These are phyloP conservation scores for Hanleya hanleyi DNA, from an alignment of 2,888 invertebrate species.

Conservation along the genomic window DNA sequence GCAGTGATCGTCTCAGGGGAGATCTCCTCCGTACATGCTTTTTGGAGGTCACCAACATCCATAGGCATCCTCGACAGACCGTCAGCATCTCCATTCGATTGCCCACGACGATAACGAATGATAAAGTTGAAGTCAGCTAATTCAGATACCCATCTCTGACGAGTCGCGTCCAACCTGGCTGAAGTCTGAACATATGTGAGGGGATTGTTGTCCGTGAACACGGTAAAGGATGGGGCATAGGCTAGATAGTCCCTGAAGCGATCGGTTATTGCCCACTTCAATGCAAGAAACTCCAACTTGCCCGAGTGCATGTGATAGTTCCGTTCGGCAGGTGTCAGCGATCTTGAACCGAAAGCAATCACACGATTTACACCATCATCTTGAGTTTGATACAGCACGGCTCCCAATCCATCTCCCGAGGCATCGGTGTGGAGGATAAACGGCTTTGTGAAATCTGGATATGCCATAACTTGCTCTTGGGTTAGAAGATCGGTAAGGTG, in stretches of 20 bases:
- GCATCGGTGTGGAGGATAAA: not conserved
- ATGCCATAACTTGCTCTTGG: not conserved
- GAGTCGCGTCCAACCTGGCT: conserved; percentile 18
- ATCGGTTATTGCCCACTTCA: not conserved
- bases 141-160: conserved; percentile 13
- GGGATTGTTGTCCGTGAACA: not conserved
- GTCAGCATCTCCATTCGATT: conserved; percentile 16
- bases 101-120: conserved; percentile 6
- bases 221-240: not conserved
- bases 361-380: not conserved
- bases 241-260: too few relatives aligned
- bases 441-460: not conserved
- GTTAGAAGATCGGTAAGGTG: too few relatives aligned
- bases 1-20: not conserved
- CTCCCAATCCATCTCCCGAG: not conserved
- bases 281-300: not conserved
- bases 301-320: not conserved
- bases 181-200: conserved; percentile 11
- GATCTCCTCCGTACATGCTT: not conserved
- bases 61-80: not conserved
- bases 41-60: not conserved
- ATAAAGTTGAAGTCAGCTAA: conserved; percentile 9
- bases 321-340: not conserved
- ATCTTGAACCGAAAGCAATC: not conserved
- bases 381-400: not conserved